Conservation (phyloP, 1,140 invertebrate species). For the Drosophila paulistorum region DNA sequence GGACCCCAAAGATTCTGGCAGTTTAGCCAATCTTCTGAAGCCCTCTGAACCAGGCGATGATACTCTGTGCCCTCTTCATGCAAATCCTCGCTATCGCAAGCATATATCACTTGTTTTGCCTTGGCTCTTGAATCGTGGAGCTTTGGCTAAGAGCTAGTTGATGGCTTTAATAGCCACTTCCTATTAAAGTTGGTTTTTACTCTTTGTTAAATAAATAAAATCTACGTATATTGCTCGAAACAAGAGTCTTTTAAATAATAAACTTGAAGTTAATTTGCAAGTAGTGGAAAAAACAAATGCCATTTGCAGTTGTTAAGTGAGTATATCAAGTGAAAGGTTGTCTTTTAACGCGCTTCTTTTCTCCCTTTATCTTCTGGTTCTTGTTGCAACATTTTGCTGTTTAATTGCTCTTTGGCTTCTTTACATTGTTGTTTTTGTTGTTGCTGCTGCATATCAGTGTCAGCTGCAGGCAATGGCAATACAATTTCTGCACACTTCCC, state of each 20-base stretch:
- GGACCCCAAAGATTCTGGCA: constrained; percentile 64
- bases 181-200: no score
- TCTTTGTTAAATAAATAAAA: no score
- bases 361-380: not conserved
- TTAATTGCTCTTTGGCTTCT: constrained; percentile 56
- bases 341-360: not conserved
- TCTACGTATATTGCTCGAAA: no score
- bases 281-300: not conserved
- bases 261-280: not conserved
- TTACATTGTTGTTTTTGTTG: constrained; percentile 5
- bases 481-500: not conserved
- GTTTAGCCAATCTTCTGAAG: constrained; percentile 55
- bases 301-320: constrained; percentile 1
- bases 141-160: constrained; percentile 18
- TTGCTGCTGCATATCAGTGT: constrained; percentile 36
- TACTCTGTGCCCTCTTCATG: constrained; percentile 37
- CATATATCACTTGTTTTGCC: constrained; percentile 58
- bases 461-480: constrained; percentile 38
- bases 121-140: constrained; percentile 69
- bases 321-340: constrained; percentile 4
- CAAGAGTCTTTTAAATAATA: not conserved
- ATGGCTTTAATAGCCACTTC: no score
- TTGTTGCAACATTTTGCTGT: constrained; percentile 29
- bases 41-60: constrained; percentile 43
- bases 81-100: constrained; percentile 62